Base-by-base conservation (phyloP, 2,797 vertebrate genomes). In the Rhodeus uyekii region DNA sequence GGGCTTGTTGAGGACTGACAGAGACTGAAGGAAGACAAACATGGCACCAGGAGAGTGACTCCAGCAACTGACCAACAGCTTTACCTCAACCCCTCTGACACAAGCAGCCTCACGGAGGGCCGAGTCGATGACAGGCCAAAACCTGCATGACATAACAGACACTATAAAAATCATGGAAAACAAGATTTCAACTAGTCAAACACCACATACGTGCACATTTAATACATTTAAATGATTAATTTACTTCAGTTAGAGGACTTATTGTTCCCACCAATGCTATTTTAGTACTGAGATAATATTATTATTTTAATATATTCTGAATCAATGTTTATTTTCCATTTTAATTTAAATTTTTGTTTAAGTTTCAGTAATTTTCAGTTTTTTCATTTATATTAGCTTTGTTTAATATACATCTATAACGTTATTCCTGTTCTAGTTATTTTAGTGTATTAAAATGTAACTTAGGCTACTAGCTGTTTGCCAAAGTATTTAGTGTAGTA, bases 21-120 rank as follows among this genome's bases (percentile, higher is more conserved):
- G 92, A 0, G 95, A 96, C 90, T 95, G 92, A 77, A 96, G 90
- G 87, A 95, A 96, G 86, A 91, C 39, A 77, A 95, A 95, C 94
- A 95, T 95, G 85, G 91, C 13, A 12, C 58, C 82, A 0, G 87
- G 82, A 0, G 95, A 95, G 76, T 95, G 93, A 27, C 63, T 38
- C 95, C 95, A 96, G 76, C 95, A 96, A 89, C 95, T 95, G 76
- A 96, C 89, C 86, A 96, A 82, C 44, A 96, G 88, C 12, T 83
- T 87, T 19, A 96, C 93, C 39, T 88, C 83, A 4, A 95, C 93
- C 0, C 72, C 69, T 34, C 90, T 86, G 24, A 89, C 86, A 73
- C 95, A 96, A 3, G 94, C 93, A 0, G 93, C 93, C 0, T 89
- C 88, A 0, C 95, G 92, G 61, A 96, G 83, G 0, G 91, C 90